Conservation (phyloP, 2,113 vertebrate species). For the Myocastor coypus region DNA sequence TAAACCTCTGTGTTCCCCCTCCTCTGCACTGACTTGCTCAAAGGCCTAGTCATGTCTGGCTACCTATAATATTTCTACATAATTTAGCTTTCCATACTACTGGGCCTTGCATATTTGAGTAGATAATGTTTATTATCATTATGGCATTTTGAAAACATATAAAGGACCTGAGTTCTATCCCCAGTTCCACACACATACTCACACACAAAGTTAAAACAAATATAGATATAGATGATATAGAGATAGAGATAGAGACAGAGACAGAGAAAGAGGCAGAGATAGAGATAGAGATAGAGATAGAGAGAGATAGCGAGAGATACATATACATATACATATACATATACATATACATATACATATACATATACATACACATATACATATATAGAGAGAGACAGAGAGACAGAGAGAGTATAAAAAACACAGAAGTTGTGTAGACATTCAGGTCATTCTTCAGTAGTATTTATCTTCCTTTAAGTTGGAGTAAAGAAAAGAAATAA, state of each 20-base stretch:
- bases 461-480: constrained; percentile 2
- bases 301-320: too few relatives aligned
- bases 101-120: neutral
- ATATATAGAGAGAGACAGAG: too few relatives aligned
- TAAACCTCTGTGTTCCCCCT: neutral
- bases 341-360: too few relatives aligned
- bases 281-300: too few relatives aligned
- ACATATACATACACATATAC: too few relatives aligned
- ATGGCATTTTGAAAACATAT: neutral
- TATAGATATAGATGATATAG: too few relatives aligned
- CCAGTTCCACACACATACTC: too few relatives aligned
- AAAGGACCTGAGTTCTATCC: too few relatives aligned
- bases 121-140: neutral
- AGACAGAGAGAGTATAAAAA: neutral
- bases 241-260: too few relatives aligned
- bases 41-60: neutral
- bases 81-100: neutral
- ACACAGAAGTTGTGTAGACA: neutral
- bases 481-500: neutral
- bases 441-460: neutral
- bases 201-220: too few relatives aligned
- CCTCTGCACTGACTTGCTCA: neutral
- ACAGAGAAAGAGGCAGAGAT: too few relatives aligned
- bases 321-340: too few relatives aligned
- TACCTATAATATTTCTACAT: neutral